Base-by-base conservation (phyloP, 2,797 vertebrate species). In the Chromobotia macracanthus region DNA sequence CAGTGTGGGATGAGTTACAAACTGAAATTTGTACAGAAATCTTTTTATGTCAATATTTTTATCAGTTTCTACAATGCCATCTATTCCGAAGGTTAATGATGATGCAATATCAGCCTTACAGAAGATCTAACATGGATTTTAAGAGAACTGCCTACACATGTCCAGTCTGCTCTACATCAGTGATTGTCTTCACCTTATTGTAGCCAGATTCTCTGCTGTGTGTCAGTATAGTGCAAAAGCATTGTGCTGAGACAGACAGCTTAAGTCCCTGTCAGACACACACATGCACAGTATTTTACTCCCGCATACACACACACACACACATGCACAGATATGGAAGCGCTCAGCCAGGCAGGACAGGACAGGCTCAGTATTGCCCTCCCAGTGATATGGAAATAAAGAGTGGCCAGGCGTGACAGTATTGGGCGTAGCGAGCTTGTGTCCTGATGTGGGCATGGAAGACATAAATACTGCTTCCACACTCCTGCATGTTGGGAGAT, bases 321-420 rank as follows among this genome's bases (percentile, higher is more conserved):
- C 25, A 51, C 55, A 65, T 65, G 56, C 12, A 75, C 18, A 48
- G 10, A 12, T 23, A 48, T 12, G 31, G 28, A 63, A 31, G n/a
- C 58, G 2, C 31, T 48, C 50, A 48, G 63, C 73, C 55, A 25
- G 48, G 31, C 41, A 21, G 65, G 83, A 83, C 41, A 21, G 65
- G 83, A 83, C 79, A 83, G 78, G 81, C 83, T 85, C 89, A 86
- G 77, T 84, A 83, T 89, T 88, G 87, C 88, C 86, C 83, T 87
- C 87, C 87, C 79, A 76, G 70, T 81, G 75, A 81, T 81, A 84
- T 84, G 82, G 86, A 88, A 90, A 89, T 85, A 77, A 79, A 76
- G 38, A 68, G 84, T 81, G 81, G 64, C 83, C 84, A 83, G 86
- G 88, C 78, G 71, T 76, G 75, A 83, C 82, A 38, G 83, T 87